phyloP scores from a whole-genome alignment of 2,113 vertebrate genomes.

The Ophthalmolycus amberensis region DNA sequence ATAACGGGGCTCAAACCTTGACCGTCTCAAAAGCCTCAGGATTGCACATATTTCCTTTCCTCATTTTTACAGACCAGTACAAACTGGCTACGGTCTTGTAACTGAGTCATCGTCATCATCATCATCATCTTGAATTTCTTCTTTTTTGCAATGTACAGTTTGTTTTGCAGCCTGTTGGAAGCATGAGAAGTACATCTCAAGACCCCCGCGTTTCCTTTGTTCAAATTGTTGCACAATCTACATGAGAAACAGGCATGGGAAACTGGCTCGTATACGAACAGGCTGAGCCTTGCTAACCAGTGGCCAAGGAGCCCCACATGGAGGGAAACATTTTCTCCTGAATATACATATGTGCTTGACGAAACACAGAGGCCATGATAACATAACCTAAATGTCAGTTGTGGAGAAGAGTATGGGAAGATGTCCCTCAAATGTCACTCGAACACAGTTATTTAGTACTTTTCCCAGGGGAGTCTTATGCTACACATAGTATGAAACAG shows the following conservation, averaged over 20 bases:
- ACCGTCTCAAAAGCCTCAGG: neutral
- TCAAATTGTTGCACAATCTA: constrained; percentile 43
- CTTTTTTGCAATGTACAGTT: neutral
- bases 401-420: constrained; percentile 37
- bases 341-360: constrained; percentile 36
- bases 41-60: neutral
- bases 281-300: constrained; percentile 7
- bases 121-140: neutral
- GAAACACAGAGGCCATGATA: constrained; percentile 33
- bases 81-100: neutral
- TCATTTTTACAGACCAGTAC: neutral
- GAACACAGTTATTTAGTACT: constrained; percentile 15
- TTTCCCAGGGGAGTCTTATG: constrained; percentile 27
- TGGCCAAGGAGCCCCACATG: neutral
- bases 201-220: constrained; percentile 11
- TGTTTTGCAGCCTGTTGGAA: constrained; percentile 10
- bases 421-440: constrained; percentile 52
- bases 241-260: constrained; percentile 60
- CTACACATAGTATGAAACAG: constrained; percentile 36
- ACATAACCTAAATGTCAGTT: constrained; percentile 29
- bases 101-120: neutral
- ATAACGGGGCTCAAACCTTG: neutral
- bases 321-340: neutral
- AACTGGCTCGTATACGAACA: constrained; percentile 38
- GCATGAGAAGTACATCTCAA: constrained; percentile 5